phyloP scores from a whole-genome alignment of 2,888 invertebrate species.

The Glaucopsyche alexis region DNA sequence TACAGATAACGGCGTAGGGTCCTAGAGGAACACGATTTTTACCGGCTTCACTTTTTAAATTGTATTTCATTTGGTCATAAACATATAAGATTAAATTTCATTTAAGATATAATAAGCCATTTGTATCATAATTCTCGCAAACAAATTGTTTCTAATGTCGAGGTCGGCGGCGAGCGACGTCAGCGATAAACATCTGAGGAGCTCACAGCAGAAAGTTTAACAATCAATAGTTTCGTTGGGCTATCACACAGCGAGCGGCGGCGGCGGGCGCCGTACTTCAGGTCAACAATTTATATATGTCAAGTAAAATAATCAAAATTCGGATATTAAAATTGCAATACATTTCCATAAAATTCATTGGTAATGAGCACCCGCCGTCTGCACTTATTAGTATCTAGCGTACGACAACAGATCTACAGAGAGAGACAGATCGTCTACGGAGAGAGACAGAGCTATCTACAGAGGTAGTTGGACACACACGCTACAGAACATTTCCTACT shows the following conservation, averaged over 20 bases:
- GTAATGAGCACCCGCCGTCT: not conserved
- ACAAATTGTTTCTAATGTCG: not conserved
- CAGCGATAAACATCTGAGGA: not conserved
- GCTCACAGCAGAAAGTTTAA: constrained; percentile 32
- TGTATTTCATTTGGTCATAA: too few relatives aligned
- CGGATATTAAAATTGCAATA: not conserved
- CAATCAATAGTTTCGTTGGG: constrained; percentile 43
- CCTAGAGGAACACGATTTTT: too few relatives aligned
- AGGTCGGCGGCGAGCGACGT: not conserved
- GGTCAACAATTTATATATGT: not conserved
- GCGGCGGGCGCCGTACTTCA: not conserved
- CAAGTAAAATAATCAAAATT: not conserved
- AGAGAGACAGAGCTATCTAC: not conserved
- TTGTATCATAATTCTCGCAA: too few relatives aligned
- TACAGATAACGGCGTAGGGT: too few relatives aligned
- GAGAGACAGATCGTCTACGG: not conserved
- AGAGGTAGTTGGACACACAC: constrained; percentile 23
- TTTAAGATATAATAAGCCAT: not conserved
- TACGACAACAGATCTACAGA: constrained; percentile 7
- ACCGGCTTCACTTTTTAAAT: too few relatives aligned
- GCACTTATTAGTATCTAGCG: constrained; percentile 22
- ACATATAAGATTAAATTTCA: not conserved
- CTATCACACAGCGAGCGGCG: constrained; percentile 41
- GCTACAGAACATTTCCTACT: constrained; percentile 26
- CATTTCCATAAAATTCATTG: constrained; percentile 2